phyloP scores from a whole-genome alignment of 2,113 vertebrate species.

The Hystrix brachyura region DNA sequence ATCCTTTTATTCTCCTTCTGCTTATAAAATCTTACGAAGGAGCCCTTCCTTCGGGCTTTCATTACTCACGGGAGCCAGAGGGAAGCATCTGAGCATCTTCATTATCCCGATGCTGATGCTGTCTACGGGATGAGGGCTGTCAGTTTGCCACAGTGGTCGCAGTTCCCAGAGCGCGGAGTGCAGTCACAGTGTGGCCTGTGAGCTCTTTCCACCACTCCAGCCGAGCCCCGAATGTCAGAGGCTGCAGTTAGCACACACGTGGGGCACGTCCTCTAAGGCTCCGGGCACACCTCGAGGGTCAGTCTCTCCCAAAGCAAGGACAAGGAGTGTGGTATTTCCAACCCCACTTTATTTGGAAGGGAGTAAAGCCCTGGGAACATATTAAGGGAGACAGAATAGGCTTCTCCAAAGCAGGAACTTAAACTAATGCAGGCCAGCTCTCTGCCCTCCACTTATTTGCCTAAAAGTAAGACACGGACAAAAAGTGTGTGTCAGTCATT shows the following conservation, averaged over 20 bases:
- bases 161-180: not conserved
- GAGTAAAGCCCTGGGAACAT: not conserved
- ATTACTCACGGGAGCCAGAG: not conserved
- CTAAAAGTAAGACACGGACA: not conserved
- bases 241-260: not conserved
- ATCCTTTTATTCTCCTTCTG: slow-evolving; percentile 51
- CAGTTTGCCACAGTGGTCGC: not conserved
- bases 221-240: not conserved
- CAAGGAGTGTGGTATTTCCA: not conserved
- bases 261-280: not conserved
- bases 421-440: not conserved
- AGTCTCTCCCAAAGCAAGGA: not conserved
- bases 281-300: no score
- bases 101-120: not conserved
- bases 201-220: not conserved
- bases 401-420: not conserved
- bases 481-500: not conserved
- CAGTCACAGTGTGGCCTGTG: not conserved
- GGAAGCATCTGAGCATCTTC: slow-evolving; percentile 28
- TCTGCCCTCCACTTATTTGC: not conserved
- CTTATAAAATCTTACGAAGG: slow-evolving; percentile 68
- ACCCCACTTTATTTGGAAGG: not conserved
- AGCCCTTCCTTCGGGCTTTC: not conserved
- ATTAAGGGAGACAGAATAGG: not conserved
- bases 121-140: slow-evolving; percentile 36